Evolutionary conservation across 2,113 vertebrate species (phyloP).

Genomic region (Peromyscus maniculatus): DNA sequence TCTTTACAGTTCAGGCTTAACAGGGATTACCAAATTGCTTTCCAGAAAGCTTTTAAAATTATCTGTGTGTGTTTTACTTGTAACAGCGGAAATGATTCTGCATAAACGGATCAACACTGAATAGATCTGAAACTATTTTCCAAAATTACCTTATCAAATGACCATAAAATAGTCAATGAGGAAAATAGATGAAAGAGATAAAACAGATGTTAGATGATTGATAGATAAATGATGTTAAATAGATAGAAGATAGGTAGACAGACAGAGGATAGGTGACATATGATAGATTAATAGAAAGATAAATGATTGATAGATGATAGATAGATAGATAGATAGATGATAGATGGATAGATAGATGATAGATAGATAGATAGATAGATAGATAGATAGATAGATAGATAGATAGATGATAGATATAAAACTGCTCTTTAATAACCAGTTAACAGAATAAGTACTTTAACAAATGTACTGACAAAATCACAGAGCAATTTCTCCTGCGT

Average conservation of each 20-base stretch:
- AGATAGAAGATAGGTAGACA: not conserved
- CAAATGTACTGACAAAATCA: not conserved
- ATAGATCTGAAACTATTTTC: slow-evolving; percentile 43
- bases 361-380: too few relatives aligned
- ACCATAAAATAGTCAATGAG: not conserved
- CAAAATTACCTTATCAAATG: not conserved
- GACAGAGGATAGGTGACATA: not conserved
- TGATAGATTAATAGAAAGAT: not conserved
- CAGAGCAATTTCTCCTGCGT: slow-evolving; percentile 6
- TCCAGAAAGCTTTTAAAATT: not conserved
- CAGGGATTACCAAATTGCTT: slow-evolving; percentile 32
- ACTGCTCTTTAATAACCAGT: not conserved
- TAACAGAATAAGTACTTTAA: slow-evolving; percentile 46
- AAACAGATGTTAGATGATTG: not conserved
- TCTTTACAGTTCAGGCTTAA: slow-evolving; percentile 35
- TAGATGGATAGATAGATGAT: not conserved
- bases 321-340: too few relatives aligned
- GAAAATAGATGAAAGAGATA: not conserved
- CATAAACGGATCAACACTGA: slow-evolving; percentile 41
- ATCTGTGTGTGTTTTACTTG: slow-evolving; percentile 33
- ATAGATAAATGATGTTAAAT: not conserved
- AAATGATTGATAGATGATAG: not conserved
- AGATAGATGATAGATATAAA: not conserved
- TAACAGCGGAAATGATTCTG: slow-evolving; percentile 39
- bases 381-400: not conserved